Evolutionary conservation across 1,140 invertebrate species (phyloP).

Genomic region (Psix sp.): DNA sequence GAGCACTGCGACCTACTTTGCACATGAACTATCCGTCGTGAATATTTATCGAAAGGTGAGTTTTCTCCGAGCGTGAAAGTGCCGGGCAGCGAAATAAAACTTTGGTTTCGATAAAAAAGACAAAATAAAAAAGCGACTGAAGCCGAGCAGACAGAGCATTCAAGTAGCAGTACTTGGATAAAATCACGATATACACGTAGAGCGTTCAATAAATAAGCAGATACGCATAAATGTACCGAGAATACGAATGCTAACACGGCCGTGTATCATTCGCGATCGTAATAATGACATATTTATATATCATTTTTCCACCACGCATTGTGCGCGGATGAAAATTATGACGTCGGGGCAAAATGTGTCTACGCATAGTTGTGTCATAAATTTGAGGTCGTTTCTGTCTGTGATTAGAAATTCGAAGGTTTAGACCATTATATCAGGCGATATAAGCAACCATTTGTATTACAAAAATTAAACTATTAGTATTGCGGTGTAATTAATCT

Average conservation of each 20-base stretch:
- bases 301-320: conserved; percentile 13
- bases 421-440: no score
- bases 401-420: no score
- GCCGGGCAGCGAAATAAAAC: conserved; percentile 54
- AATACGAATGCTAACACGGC: conserved; percentile 21
- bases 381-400: no score
- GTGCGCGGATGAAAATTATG: conserved; percentile 9
- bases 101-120: conserved; percentile 53
- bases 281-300: conserved; percentile 39
- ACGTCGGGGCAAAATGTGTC: not conserved
- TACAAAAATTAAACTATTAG: no score
- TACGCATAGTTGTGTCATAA: no score
- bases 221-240: conserved; percentile 38
- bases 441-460: no score
- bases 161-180: conserved; percentile 40
- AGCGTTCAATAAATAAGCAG: conserved; percentile 40
- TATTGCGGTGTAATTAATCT: no score
- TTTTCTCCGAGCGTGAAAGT: conserved; percentile 71
- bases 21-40: conserved; percentile 67
- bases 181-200: conserved; percentile 34
- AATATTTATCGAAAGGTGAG: conserved; percentile 72
- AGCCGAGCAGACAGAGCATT: conserved; percentile 44
- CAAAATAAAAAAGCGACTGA: conserved; percentile 52
- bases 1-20: conserved; percentile 66
- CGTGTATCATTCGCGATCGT: conserved; percentile 33